These are phyloP conservation scores for Rallus limicola DNA, from an alignment of 2,113 vertebrate genomes.

Conservation along the genomic window DNA sequence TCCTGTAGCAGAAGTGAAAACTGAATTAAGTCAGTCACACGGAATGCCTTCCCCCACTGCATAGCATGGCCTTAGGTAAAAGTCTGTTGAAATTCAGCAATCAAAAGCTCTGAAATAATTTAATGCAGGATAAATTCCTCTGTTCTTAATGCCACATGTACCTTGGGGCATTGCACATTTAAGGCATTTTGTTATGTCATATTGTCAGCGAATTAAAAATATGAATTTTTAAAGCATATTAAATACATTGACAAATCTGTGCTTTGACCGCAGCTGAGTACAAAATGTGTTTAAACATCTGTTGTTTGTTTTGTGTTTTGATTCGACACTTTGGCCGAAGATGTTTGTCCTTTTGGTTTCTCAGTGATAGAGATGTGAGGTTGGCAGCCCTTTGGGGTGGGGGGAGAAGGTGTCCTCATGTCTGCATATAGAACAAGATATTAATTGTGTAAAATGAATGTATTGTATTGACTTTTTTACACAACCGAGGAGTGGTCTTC, in stretches of 20 bases:
- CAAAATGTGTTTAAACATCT: background rate
- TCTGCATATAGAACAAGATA: background rate
- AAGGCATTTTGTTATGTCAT: background rate
- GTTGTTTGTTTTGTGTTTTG: background rate
- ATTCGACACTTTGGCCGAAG: background rate
- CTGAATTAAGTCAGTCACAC: background rate
- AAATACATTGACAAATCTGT: background rate
- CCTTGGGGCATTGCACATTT: background rate
- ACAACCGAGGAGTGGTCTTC: background rate
- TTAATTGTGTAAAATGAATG: background rate
- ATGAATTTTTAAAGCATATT: background rate
- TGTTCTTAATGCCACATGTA: background rate
- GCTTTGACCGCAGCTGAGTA: background rate
- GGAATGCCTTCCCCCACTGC: background rate
- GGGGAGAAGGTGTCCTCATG: background rate
- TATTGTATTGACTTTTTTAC: background rate
- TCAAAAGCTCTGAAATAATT: too few species aligned
- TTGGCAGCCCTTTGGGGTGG: background rate
- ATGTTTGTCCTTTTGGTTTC: background rate
- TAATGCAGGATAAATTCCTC: background rate
- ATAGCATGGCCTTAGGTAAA: background rate
- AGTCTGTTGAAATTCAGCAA: background rate
- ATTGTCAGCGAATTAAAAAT: background rate
- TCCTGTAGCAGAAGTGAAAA: background rate
- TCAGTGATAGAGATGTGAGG: background rate